Conservation (phyloP, 2,113 vertebrate genomes). For the Stegostoma tigrinum region DNA sequence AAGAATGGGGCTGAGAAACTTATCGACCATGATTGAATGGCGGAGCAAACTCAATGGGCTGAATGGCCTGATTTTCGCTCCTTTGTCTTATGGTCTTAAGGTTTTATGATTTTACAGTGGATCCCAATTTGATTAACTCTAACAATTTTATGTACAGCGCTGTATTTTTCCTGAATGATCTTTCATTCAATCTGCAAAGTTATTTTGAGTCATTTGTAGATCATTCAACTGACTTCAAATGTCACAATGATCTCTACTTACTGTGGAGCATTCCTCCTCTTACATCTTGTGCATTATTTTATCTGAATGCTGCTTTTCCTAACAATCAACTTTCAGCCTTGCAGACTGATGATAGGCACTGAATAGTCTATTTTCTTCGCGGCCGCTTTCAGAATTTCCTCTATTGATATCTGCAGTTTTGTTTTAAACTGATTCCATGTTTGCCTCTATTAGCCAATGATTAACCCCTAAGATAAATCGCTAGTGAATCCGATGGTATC, state of each 20-base stretch:
- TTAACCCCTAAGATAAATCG: neutral
- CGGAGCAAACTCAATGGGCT: no score
- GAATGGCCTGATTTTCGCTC: no score
- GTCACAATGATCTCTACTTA: neutral
- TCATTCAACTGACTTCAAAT: neutral
- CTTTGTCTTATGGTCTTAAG: no score
- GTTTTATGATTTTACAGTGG: neutral
- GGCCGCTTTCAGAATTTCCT: neutral
- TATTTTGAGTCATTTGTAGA: neutral
- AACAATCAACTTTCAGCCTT: neutral
- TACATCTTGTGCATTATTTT: neutral
- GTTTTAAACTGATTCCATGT: neutral
- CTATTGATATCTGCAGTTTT: neutral
- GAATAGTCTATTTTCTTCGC: neutral
- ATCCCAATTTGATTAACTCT: neutral
- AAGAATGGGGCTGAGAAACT: no score
- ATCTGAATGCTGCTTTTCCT: neutral
- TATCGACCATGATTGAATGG: no score
- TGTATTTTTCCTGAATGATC: neutral
- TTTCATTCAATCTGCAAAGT: neutral
- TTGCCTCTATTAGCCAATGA: neutral
- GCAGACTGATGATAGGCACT: neutral
- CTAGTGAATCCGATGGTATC: neutral
- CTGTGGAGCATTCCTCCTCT: neutral
- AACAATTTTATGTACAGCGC: neutral